Conservation (phyloP, 2,888 invertebrate species). For the Molorchus minor region DNA sequence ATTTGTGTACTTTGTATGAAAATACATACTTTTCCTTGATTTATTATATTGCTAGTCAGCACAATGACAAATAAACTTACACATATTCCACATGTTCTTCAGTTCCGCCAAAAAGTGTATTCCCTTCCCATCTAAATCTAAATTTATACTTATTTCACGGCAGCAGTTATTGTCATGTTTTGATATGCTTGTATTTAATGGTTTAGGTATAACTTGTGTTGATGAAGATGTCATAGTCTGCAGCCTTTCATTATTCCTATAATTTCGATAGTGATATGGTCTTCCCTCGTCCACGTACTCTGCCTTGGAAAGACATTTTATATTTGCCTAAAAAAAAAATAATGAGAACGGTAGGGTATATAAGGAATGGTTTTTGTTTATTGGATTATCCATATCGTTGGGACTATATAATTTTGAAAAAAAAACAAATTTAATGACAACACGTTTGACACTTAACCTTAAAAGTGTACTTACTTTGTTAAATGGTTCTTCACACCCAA, state of each 20-base stretch:
- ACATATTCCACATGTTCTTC: conserved; percentile 54
- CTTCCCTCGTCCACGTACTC: conserved; percentile 47
- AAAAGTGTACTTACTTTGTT: too few relatives aligned
- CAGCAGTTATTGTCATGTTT: conserved; percentile 54
- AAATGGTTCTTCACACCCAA: too few relatives aligned
- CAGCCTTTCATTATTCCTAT: conserved; percentile 29
- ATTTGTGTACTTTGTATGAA: too few relatives aligned
- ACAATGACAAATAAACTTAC: conserved; percentile 43
- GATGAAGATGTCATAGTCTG: conserved; percentile 16
- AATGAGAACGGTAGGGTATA: not conserved
- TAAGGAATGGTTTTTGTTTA: not conserved
- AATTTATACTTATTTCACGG: conserved; percentile 60
- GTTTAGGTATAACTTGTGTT: conserved; percentile 25
- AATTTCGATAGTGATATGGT: conserved; percentile 32
- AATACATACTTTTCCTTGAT: too few relatives aligned
- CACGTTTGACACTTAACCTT: too few relatives aligned
- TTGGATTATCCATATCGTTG: conserved; percentile 5
- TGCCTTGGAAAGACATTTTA: conserved; percentile 42
- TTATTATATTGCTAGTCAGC: too few relatives aligned
- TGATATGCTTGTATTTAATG: conserved; percentile 45
- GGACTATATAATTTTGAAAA: conserved; percentile 14
- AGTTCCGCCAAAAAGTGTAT: conserved; percentile 63
- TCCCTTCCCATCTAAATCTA: conserved; percentile 62
- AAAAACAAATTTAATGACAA: too few relatives aligned
- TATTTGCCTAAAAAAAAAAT: conserved; percentile 22